Evolutionary conservation across 2,888 invertebrate species (phyloP).

Genomic region (Kryphioiulus occultus): DNA sequence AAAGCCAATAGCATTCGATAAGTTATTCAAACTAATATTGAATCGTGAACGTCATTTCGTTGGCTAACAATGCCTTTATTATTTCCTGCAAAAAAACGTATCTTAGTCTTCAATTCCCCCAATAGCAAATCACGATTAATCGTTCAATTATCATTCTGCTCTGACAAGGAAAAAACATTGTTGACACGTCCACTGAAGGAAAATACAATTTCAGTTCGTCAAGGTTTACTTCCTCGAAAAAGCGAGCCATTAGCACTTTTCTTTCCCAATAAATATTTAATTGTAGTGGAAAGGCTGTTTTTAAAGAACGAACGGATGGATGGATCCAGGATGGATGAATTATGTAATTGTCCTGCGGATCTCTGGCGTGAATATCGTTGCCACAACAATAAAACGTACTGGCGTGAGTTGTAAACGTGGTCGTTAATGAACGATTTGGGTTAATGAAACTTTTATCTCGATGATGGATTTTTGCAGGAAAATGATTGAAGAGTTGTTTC

Average conservation of each 20-base stretch:
- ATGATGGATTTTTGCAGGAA: background rate
- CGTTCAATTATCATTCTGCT: background rate
- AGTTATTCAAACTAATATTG: too few relatives aligned
- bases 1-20: too few relatives aligned
- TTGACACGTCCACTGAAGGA: background rate
- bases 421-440: slow-evolving; percentile 4
- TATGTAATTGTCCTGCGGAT: background rate
- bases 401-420: background rate
- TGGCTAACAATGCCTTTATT: background rate
- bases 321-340: slow-evolving; percentile 23
- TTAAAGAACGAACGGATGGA: background rate
- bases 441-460: slow-evolving; percentile 7
- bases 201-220: background rate
- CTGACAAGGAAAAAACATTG: background rate
- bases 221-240: background rate
- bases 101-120: background rate
- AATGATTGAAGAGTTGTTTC: slow-evolving; percentile 23
- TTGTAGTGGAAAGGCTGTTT: background rate
- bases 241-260: background rate
- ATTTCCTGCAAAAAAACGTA: background rate
- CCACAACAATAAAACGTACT: background rate
- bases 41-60: background rate
- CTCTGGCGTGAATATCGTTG: background rate
- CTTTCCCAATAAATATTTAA: background rate
- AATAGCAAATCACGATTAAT: background rate